These are phyloP conservation scores for Tribolium castaneum DNA, from an alignment of 1,140 invertebrate species.

Conservation along the genomic window DNA sequence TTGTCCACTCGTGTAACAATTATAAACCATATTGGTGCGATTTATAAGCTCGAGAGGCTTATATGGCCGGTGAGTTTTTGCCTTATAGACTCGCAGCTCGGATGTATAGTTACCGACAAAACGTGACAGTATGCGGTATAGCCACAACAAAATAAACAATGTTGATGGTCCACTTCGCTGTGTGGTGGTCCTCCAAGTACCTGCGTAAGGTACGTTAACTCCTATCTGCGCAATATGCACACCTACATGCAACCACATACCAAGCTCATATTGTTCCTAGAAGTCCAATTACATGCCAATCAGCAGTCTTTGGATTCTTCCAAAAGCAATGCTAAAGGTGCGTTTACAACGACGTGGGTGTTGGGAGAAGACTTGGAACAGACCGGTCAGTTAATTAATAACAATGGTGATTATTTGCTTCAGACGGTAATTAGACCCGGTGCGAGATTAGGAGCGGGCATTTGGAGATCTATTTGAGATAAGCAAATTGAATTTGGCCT, in stretches of 20 bases:
- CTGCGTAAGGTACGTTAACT: constrained; percentile 29
- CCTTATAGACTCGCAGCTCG: constrained; percentile 36
- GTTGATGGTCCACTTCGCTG: constrained; percentile 30
- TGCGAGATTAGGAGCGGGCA: background rate
- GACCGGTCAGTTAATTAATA: background rate
- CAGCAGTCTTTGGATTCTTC: constrained; percentile 4
- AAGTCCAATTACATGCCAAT: constrained; percentile 39
- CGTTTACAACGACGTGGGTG: background rate
- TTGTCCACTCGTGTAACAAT: constrained; percentile 35
- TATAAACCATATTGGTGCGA: constrained; percentile 41
- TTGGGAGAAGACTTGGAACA: background rate
- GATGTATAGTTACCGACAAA: constrained; percentile 48
- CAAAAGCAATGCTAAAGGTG: background rate
- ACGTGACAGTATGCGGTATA: constrained; percentile 48
- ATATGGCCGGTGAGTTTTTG: constrained; percentile 35
- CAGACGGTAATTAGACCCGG: background rate
- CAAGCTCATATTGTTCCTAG: constrained; percentile 39
- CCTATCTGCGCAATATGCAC: constrained; percentile 29
- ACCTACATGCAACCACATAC: constrained; percentile 27
- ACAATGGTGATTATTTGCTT: background rate
- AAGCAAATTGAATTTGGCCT: background rate
- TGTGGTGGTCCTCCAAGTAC: constrained; percentile 33
- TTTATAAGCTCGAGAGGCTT: constrained; percentile 39
- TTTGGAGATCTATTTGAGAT: background rate
- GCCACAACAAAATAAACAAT: constrained; percentile 46